These are phyloP conservation scores for Fissipunctia ypsillon DNA, from an alignment of 2,888 invertebrate species.

Conservation along the genomic window DNA sequence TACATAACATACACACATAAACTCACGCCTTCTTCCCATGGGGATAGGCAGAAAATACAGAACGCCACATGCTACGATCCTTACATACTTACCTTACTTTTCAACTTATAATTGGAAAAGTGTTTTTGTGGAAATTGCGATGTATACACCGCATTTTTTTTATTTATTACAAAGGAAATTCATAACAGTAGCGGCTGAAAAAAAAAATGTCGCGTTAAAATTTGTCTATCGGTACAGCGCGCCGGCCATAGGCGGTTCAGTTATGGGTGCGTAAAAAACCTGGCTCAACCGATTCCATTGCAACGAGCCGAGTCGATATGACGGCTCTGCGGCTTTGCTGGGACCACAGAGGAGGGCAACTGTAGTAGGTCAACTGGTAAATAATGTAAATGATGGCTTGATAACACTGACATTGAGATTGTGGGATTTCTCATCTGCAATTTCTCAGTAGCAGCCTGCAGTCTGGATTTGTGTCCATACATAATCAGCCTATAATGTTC, in stretches of 20 bases:
- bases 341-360: conserved; percentile 35
- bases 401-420: no score
- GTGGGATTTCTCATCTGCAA: no score
- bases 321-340: conserved; percentile 72
- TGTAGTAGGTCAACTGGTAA: conserved; percentile 43
- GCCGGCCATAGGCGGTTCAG: conserved; percentile 72
- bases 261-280: conserved; percentile 78
- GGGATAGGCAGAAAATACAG: no score
- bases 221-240: conserved; percentile 73
- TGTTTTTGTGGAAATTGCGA: no score
- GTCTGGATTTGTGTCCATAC: no score
- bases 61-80: no score
- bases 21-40: no score
- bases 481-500: no score
- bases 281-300: conserved; percentile 70
- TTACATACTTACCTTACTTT: no score
- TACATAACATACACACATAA: no score
- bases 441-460: no score
- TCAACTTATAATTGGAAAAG: conserved; percentile 25
- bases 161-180: conserved; percentile 65
- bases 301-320: conserved; percentile 72
- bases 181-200: conserved; percentile 55
- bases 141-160: conserved; percentile 28
- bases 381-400: no score
- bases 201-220: conserved; percentile 71